These are phyloP conservation scores for Cybosia mesomella DNA, from an alignment of 2,888 invertebrate species.

Conservation along the genomic window DNA sequence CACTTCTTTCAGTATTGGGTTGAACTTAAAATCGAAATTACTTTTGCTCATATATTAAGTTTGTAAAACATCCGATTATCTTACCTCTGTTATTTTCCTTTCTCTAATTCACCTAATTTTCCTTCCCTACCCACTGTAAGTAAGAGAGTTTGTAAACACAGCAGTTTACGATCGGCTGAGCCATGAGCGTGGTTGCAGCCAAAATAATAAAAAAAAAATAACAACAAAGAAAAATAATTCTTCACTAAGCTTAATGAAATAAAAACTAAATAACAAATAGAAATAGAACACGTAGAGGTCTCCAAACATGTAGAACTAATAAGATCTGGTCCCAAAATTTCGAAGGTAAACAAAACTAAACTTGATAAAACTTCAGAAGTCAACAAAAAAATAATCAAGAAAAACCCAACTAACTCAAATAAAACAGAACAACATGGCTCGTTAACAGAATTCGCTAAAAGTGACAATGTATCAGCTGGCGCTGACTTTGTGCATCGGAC, in stretches of 20 bases:
- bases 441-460: constrained; percentile 63
- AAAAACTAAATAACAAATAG: neutral
- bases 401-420: constrained; percentile 39
- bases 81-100: too few relatives aligned
- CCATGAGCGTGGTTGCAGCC: neutral
- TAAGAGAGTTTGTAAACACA: neutral
- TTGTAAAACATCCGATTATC: too few relatives aligned
- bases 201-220: neutral
- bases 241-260: neutral
- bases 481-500: constrained; percentile 75
- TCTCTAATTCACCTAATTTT: neutral
- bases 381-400: constrained; percentile 44
- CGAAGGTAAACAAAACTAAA: constrained; percentile 37
- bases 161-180: neutral
- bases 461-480: constrained; percentile 57
- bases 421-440: constrained; percentile 39
- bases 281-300: neutral
- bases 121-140: neutral
- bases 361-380: constrained; percentile 36
- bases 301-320: constrained; percentile 18
- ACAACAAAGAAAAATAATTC: neutral
- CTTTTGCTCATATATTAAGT: too few relatives aligned
- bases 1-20: neutral
- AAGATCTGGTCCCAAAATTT: constrained; percentile 31
- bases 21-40: too few relatives aligned